These are phyloP conservation scores for Anastrepha ludens DNA, from an alignment of 1,140 invertebrate species.

Conservation along the genomic window DNA sequence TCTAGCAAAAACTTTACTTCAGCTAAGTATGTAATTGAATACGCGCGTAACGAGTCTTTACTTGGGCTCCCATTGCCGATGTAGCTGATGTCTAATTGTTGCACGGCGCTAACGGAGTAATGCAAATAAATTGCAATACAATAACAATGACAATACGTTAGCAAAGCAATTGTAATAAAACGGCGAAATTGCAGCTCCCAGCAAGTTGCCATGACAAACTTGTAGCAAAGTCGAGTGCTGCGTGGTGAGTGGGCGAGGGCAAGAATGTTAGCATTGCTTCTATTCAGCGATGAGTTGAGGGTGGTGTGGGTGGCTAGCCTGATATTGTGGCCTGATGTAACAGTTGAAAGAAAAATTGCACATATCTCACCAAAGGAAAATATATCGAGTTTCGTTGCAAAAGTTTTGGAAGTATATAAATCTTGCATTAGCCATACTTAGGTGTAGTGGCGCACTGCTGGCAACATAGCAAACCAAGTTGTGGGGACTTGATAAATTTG, in stretches of 20 bases:
- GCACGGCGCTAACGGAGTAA: not conserved
- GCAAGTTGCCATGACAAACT: not conserved
- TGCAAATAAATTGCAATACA: slow-evolving; percentile 16
- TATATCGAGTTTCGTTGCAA: slow-evolving; percentile 34
- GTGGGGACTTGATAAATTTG: too few relatives aligned
- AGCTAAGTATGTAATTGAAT: not conserved
- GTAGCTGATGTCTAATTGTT: not conserved
- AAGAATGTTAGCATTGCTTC: not conserved
- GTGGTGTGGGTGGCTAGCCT: too few relatives aligned
- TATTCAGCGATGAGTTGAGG: too few relatives aligned
- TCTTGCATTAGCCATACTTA: not conserved
- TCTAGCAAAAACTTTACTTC: too few relatives aligned
- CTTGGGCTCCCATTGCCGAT: not conserved
- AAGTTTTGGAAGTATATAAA: slow-evolving; percentile 39
- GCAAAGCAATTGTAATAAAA: not conserved
- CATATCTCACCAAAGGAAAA: slow-evolving; percentile 24
- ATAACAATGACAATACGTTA: not conserved
- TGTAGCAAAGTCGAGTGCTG: not conserved
- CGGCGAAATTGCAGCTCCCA: not conserved
- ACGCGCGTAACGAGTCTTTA: not conserved
- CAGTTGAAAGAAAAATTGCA: slow-evolving; percentile 11
- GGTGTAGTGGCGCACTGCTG: not conserved
- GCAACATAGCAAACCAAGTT: not conserved
- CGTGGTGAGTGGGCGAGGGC: not conserved
- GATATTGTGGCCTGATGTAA: not conserved